A percentile compares a stretch with the other conserved stretches of the same genome.
Evolutionary conservation across 2,113 vertebrate genomes (phyloP).

Genomic region (Lepidothrix coronata): DNA sequence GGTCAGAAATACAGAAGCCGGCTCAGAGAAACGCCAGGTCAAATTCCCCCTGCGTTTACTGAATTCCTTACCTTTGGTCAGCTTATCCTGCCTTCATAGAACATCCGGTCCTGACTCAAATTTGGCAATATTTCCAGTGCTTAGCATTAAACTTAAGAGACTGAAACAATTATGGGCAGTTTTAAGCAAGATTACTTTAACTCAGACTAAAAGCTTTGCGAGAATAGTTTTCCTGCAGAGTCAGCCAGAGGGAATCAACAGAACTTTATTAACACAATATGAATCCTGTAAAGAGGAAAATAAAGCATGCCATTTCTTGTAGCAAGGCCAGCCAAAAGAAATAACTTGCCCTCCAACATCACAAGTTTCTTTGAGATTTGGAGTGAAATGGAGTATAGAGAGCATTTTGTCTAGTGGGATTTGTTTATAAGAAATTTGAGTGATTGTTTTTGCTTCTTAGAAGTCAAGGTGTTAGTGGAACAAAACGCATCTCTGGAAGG

Average conservation of each 20-base stretch:
- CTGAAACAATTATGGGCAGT: constrained; percentile 41
- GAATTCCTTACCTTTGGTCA: constrained; percentile 41
- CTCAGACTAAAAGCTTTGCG: constrained; percentile 14
- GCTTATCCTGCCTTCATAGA: neutral
- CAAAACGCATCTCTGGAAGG: neutral
- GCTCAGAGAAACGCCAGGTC: neutral
- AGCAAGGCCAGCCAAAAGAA: constrained; percentile 42
- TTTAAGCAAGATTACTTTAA: constrained; percentile 45
- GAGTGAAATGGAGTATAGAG: neutral
- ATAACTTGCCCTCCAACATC: constrained; percentile 43
- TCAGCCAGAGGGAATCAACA: constrained; percentile 47
- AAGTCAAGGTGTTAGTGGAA: neutral
- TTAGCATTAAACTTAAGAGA: constrained; percentile 17
- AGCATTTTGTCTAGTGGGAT: neutral
- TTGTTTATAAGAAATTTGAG: neutral
- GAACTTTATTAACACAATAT: constrained; percentile 66
- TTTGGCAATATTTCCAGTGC: constrained; percentile 12
- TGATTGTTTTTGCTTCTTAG: neutral
- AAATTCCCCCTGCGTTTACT: neutral
- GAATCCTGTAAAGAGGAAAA: constrained; percentile 56
- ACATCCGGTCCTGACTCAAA: neutral
- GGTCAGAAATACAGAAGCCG: constrained; percentile 47
- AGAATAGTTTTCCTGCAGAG: constrained; percentile 44
- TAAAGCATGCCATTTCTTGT: constrained; percentile 20
- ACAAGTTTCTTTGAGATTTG: constrained; percentile 9